Evolutionary conservation across 2,888 invertebrate genomes (phyloP).

Genomic region (Clunio marinus): DNA sequence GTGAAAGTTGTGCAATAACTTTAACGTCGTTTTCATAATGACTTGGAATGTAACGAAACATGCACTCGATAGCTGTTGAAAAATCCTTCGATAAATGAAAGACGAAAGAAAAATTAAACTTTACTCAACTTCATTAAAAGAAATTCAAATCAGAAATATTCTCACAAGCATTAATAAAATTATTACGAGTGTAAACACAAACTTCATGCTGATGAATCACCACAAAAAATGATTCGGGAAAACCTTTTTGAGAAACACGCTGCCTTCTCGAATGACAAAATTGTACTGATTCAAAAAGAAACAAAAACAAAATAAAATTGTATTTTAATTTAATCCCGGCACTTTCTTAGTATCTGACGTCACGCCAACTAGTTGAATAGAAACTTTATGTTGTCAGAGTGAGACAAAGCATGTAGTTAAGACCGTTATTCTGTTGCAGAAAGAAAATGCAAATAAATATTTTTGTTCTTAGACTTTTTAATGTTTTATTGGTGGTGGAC

Average conservation of each 20-base stretch:
- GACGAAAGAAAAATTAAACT: neutral
- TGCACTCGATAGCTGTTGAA: neutral
- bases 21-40: neutral
- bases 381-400: too few species aligned
- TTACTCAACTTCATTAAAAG: neutral
- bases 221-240: neutral
- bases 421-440: too few species aligned
- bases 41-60: neutral
- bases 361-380: too few species aligned
- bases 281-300: slow-evolving; percentile 4
- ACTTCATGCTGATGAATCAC: neutral
- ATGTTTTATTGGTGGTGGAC: neutral
- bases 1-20: too few species aligned
- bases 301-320: neutral
- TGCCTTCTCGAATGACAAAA: neutral
- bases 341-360: too few species aligned
- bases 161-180: neutral
- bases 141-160: neutral
- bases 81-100: neutral
- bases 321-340: neutral
- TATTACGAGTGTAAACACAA: neutral
- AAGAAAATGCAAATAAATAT: too few species aligned
- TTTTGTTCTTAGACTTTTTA: neutral
- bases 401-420: too few species aligned
- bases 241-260: neutral